Conservation (phyloP, 2,113 vertebrate genomes). For the Plotosus lineatus region DNA sequence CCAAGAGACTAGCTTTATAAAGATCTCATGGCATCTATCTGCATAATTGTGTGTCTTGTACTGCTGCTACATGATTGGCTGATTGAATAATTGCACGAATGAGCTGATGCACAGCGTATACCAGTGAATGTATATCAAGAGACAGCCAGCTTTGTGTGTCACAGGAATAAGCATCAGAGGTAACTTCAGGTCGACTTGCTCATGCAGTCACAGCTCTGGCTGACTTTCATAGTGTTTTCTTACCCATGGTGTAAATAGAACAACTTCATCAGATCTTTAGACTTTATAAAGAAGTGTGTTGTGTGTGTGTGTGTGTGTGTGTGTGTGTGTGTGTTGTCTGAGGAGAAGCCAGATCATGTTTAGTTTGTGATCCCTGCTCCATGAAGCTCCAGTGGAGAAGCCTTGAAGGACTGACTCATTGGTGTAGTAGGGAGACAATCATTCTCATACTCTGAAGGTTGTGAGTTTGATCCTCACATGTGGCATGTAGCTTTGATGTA, state of each 20-base stretch:
- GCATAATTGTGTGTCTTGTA: neutral
- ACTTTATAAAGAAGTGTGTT: constrained; percentile 52
- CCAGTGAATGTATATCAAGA: neutral
- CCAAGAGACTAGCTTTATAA: too few relatives aligned
- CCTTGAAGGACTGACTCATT: neutral
- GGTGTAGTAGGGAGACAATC: too few relatives aligned
- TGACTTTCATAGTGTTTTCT: constrained; percentile 37
- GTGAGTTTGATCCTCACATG: too few relatives aligned
- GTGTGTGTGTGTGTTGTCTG: constrained; percentile 52
- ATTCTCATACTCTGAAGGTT: too few relatives aligned
- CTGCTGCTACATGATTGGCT: constrained; percentile 2
- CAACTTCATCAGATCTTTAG: constrained; percentile 53
- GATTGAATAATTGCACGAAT: neutral
- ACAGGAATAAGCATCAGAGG: neutral
- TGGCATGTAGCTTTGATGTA: too few relatives aligned
- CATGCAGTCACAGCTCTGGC: neutral
- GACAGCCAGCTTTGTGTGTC: neutral
- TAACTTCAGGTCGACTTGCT: constrained; percentile 28
- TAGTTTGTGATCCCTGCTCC: too few relatives aligned
- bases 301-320: too few relatives aligned
- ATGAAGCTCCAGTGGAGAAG: neutral
- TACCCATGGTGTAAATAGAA: constrained; percentile 48
- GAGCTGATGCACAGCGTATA: neutral
- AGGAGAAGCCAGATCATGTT: constrained; percentile 45
- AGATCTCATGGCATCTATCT: too few relatives aligned